These are phyloP conservation scores for Champsocephalus gunnari DNA, from an alignment of 2,797 vertebrate species.

Conservation along the genomic window DNA sequence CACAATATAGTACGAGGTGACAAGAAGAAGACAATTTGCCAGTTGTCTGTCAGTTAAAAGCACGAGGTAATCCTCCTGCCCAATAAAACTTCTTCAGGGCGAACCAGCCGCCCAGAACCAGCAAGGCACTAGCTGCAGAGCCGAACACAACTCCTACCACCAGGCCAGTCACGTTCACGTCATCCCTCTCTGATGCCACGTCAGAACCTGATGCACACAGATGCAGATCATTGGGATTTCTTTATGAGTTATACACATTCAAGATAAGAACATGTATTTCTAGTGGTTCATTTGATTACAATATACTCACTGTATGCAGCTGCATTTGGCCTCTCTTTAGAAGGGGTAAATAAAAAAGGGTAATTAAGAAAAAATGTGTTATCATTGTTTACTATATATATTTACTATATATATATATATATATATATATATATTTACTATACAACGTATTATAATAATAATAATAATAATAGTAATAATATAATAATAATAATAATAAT, in stretches of 20 bases:
- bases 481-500: too few species aligned
- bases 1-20: background rate
- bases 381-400: background rate
- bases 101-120: constrained; percentile 79
- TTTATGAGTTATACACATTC: background rate
- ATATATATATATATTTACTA: too few species aligned
- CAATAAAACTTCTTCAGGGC: constrained; percentile 77
- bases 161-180: constrained; percentile 59
- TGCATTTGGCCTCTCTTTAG: constrained; percentile 34
- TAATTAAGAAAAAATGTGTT: background rate
- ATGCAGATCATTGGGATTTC: constrained; percentile 7
- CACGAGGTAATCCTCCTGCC: constrained; percentile 29
- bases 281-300: constrained; percentile 1
- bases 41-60: constrained; percentile 57
- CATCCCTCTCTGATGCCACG: constrained; percentile 8
- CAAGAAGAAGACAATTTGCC: background rate
- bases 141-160: constrained; percentile 76
- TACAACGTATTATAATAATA: too few species aligned
- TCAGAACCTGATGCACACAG: constrained; percentile 50
- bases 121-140: constrained; percentile 61
- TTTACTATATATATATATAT: too few species aligned
- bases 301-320: constrained; percentile 66
- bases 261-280: background rate
- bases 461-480: too few species aligned
- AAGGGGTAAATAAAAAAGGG: background rate